phyloP scores from a whole-genome alignment of 1,140 invertebrate species.

The Condylostylus longicornis region DNA sequence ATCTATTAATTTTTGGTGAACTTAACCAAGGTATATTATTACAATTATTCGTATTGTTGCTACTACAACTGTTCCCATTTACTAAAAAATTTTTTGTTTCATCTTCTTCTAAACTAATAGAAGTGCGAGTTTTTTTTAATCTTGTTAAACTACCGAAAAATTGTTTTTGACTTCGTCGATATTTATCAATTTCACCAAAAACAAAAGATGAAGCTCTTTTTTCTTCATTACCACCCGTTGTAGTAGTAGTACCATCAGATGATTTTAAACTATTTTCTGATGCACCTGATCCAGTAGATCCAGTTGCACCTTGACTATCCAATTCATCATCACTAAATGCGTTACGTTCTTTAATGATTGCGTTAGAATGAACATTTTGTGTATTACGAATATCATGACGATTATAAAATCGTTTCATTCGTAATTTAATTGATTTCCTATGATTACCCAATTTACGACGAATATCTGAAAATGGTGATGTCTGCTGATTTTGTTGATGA shows the following conservation, averaged over 20 bases:
- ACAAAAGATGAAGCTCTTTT: not conserved
- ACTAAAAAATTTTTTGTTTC: too few species aligned
- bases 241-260: too few species aligned
- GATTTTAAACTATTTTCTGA: not conserved
- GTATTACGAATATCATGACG: not conserved
- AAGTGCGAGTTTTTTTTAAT: not conserved
- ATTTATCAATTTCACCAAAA: slow-evolving; percentile 1
- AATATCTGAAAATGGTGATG: slow-evolving; percentile 6
- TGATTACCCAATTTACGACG: slow-evolving; percentile 7
- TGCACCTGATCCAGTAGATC: not conserved
- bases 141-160: not conserved
- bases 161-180: not conserved
- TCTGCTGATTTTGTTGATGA: not conserved
- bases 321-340: not conserved
- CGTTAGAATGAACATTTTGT: too few species aligned
- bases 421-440: slow-evolving; percentile 7
- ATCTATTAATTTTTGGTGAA: too few species aligned
- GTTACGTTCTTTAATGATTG: not conserved
- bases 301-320: not conserved
- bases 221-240: not conserved
- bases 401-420: slow-evolving; percentile 1
- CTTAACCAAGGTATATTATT: too few species aligned
- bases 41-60: too few species aligned
- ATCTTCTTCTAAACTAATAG: not conserved
- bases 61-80: too few species aligned